Conservation (phyloP, 2,888 invertebrate species). For the Machimus atricapillus region DNA sequence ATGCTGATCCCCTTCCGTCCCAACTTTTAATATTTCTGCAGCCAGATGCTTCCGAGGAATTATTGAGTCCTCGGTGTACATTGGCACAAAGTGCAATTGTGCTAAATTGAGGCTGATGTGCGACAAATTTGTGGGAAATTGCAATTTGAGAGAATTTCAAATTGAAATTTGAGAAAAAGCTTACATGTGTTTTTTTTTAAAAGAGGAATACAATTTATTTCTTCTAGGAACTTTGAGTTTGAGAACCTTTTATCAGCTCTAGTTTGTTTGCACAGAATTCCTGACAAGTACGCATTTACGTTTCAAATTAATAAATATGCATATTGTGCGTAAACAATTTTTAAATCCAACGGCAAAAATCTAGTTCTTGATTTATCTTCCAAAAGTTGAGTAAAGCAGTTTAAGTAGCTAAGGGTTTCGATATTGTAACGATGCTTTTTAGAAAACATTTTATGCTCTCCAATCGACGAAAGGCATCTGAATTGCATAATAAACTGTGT, state of each 20-base stretch:
- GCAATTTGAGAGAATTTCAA: neutral
- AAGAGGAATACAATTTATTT: neutral
- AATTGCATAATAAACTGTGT: neutral
- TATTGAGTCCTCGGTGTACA: neutral
- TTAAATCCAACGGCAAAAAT: too few relatives aligned
- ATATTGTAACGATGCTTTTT: too few relatives aligned
- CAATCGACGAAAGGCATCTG: neutral
- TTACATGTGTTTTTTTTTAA: neutral
- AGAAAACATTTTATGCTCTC: neutral
- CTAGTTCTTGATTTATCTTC: neutral
- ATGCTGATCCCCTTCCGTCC: neutral
- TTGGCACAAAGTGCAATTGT: neutral
- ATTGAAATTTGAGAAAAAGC: neutral
- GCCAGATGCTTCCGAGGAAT: neutral
- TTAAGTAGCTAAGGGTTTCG: too few relatives aligned
- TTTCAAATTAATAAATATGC: too few relatives aligned
- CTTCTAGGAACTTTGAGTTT: neutral
- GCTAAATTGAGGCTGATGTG: neutral
- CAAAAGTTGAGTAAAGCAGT: too few relatives aligned
- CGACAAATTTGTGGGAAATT: neutral
- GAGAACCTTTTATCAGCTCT: too few relatives aligned
- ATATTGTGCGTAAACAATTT: too few relatives aligned
- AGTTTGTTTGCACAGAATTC: too few relatives aligned
- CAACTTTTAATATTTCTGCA: neutral
- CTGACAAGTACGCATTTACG: too few relatives aligned